phyloP scores from a whole-genome alignment of 2,888 invertebrate genomes.

The Drosophila subsilvestris region DNA sequence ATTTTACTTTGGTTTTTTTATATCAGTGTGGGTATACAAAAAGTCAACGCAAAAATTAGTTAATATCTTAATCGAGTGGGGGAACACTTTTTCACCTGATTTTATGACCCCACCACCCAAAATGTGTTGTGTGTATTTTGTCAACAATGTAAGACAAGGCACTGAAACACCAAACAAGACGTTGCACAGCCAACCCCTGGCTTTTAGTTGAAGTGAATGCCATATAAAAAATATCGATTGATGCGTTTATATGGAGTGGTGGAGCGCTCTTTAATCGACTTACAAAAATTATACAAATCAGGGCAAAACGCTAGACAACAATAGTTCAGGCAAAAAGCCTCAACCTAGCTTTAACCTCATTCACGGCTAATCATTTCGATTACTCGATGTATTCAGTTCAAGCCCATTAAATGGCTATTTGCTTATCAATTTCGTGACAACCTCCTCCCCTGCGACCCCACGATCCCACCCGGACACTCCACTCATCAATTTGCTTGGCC shows the following conservation, averaged over 20 bases:
- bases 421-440: slow-evolving; percentile 68
- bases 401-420: slow-evolving; percentile 73
- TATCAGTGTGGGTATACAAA: background rate
- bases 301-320: slow-evolving; percentile 15
- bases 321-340: background rate
- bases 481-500: slow-evolving; percentile 52
- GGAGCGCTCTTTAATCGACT: slow-evolving; percentile 54
- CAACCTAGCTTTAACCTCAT: slow-evolving; percentile 34
- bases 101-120: slow-evolving; percentile 64
- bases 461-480: slow-evolving; percentile 6
- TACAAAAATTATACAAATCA: slow-evolving; percentile 38
- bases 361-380: slow-evolving; percentile 66
- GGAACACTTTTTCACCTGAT: slow-evolving; percentile 55
- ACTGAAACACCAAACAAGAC: too few relatives aligned
- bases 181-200: too few relatives aligned
- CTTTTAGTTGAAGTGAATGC: slow-evolving; percentile 57
- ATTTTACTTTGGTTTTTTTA: too few relatives aligned
- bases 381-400: slow-evolving; percentile 61
- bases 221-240: slow-evolving; percentile 57
- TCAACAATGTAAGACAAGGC: slow-evolving; percentile 24
- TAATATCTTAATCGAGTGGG: background rate
- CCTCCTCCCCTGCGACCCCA: slow-evolving; percentile 1
- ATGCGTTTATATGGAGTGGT: too few relatives aligned
- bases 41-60: background rate
- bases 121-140: slow-evolving; percentile 58